Evolutionary conservation across 37 sponge, comb jelly and placozoan genomes (phyloP), one percentile per base, ranked within the genome.

Genomic region (Oscarella lobularis): DNA sequence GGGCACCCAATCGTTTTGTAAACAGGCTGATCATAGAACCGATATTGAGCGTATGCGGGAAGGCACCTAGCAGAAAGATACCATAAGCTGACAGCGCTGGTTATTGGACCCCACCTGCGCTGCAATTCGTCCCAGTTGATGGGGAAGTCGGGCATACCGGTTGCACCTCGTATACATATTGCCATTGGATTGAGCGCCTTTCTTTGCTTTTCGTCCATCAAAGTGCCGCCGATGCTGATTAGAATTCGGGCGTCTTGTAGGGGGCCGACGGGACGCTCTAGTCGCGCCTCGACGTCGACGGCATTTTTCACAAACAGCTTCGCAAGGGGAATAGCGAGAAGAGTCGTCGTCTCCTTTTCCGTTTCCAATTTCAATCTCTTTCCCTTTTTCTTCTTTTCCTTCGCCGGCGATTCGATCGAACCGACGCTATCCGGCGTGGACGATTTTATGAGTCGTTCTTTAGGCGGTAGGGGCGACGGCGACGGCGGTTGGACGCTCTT

Each of bases 131-230:
- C n/a, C 27, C 76, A 74, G n/a, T 55, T 6, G 6, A 76, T 3
- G 27, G 83, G 74, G 31, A 39, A 38, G 48, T 2, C 31, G 70
- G 95, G 95, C 39, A 89, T 69, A 31, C 72, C 79, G 36, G 67
- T 66, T 5, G 82, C 92, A 39, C 38, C 67, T 41, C 54, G 31
- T 35, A 94, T 75, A 5, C 83, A 87, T 32, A 94, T 75, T 6
- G 81, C 77, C 82, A 87, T 81, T 0, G 95, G 95, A 31, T 81
- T 86, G 30, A 94, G 82, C 72, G 78, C 84, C 55, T 75, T 78
- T 37, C 67, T 60, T 29, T 77, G 75, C 5, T 82, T 38, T 0
- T 85, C 85, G 20, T 88, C 67, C 90, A 94, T 89, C 30, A 88
- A 77, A 0, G 81, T 74, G 29, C 74, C 55, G 29, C 74, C 81